These are phyloP conservation scores for Drosophila vallismaia DNA, from an alignment of 2,888 invertebrate species.

Conservation along the genomic window DNA sequence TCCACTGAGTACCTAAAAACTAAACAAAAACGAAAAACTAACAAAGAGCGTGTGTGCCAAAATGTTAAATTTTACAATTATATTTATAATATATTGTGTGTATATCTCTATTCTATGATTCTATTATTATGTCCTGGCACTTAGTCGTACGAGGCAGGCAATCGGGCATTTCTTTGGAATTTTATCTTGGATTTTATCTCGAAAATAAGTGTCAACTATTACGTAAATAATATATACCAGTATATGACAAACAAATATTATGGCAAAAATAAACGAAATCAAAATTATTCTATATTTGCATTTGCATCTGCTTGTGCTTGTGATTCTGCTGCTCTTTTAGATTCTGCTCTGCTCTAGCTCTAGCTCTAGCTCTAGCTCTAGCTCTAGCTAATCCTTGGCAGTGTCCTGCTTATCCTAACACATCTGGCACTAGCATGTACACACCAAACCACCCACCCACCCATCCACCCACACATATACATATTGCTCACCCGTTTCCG, in stretches of 20 bases:
- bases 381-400: not conserved
- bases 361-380: not conserved
- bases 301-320: slow-evolving; percentile 34
- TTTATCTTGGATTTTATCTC: slow-evolving; percentile 35
- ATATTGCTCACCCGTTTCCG: slow-evolving; percentile 23
- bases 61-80: slow-evolving; percentile 20
- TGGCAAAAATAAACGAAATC: slow-evolving; percentile 31
- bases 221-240: not conserved
- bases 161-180: slow-evolving; percentile 23
- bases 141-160: slow-evolving; percentile 9
- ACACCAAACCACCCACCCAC: slow-evolving; percentile 2
- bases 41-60: slow-evolving; percentile 27
- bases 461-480: slow-evolving; percentile 1
- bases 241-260: slow-evolving; percentile 13
- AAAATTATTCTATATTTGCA: slow-evolving; percentile 18
- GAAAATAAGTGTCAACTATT: slow-evolving; percentile 26
- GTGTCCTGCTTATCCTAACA: slow-evolving; percentile 1
- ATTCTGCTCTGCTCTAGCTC: not conserved
- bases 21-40: not conserved
- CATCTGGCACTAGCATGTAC: slow-evolving; percentile 22
- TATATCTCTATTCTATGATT: not conserved
- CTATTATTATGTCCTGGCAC: slow-evolving; percentile 9
- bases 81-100: slow-evolving; percentile 4
- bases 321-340: slow-evolving; percentile 17
- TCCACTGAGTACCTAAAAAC: slow-evolving; percentile 16